phyloP scores from a whole-genome alignment of 2,797 vertebrate species.

The Gouania willdenowi region DNA sequence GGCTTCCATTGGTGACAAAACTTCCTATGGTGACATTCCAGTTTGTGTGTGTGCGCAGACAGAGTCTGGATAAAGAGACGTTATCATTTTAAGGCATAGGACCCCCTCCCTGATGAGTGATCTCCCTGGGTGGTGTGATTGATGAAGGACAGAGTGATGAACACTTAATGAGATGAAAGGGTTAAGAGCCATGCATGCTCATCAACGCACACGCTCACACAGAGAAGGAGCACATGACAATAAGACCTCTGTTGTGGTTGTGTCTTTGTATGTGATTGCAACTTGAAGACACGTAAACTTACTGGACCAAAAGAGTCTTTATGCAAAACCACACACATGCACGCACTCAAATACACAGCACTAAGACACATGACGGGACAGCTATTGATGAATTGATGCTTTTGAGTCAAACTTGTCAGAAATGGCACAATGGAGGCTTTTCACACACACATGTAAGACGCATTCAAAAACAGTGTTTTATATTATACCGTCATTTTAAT shows the following conservation, averaged over 20 bases:
- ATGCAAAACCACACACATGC: constrained; percentile 18
- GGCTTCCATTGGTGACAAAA: constrained; percentile 48
- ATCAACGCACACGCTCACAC: constrained; percentile 1
- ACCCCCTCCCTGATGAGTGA: constrained; percentile 53
- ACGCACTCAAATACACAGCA: constrained; percentile 21
- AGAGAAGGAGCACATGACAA: constrained; percentile 24
- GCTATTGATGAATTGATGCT: constrained; percentile 57
- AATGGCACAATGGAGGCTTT: constrained; percentile 28
- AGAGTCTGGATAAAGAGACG: constrained; percentile 42
- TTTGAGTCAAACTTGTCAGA: constrained; percentile 45
- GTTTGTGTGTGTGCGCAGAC: constrained; percentile 4
- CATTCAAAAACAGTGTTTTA: constrained; percentile 7
- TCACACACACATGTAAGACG: background rate
- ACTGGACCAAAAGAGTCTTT: constrained; percentile 17
- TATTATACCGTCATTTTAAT: too few species aligned
- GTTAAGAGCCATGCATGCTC: constrained; percentile 48
- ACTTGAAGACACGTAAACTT: constrained; percentile 21
- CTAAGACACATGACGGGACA: constrained; percentile 52
- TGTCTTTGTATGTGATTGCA: constrained; percentile 5
- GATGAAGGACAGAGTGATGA: constrained; percentile 67
- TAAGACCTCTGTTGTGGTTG: constrained; percentile 8
- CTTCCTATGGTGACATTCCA: constrained; percentile 50
- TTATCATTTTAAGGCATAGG: constrained; percentile 62
- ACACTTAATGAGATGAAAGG: constrained; percentile 70
- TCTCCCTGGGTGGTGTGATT: constrained; percentile 51